Percentiles rank a stretch among this genome's conserved stretches.
These are phyloP conservation scores for Pelecanus crispus DNA, from an alignment of 2,113 vertebrate genomes.

Conservation along the genomic window DNA sequence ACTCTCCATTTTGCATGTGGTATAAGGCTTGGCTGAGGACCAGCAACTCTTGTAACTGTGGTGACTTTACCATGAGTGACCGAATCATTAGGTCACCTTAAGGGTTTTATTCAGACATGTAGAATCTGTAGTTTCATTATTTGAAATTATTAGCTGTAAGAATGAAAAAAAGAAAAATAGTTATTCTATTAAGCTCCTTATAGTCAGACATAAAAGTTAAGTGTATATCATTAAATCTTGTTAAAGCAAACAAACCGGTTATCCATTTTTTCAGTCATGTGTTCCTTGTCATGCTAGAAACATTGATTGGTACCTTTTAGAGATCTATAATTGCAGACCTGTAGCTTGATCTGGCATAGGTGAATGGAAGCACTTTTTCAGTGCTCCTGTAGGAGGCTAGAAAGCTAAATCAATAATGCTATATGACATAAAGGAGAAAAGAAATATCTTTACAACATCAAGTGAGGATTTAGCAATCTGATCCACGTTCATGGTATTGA, in stretches of 20 bases:
- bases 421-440: not conserved
- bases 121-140: not conserved
- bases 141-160: not conserved
- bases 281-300: not conserved
- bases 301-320: not conserved
- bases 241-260: not conserved
- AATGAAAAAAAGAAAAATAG: fast-evolving
- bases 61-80: not conserved
- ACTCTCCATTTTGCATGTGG: fast-evolving
- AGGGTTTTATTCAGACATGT: not conserved
- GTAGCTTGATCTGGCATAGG: not conserved
- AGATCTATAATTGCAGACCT: not conserved
- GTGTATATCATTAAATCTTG: not conserved
- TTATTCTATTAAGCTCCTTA: not conserved
- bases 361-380: not conserved
- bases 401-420: not conserved
- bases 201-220: not conserved
- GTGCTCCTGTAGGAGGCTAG: not conserved
- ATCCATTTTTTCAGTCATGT: not conserved
- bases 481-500: not conserved
- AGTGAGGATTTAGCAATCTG: not conserved
- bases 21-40: not conserved
- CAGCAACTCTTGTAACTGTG: not conserved
- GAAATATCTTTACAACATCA: not conserved
- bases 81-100: not conserved